These are phyloP conservation scores for Xenopus borealis DNA, from an alignment of 2,113 vertebrate genomes.

Conservation along the genomic window DNA sequence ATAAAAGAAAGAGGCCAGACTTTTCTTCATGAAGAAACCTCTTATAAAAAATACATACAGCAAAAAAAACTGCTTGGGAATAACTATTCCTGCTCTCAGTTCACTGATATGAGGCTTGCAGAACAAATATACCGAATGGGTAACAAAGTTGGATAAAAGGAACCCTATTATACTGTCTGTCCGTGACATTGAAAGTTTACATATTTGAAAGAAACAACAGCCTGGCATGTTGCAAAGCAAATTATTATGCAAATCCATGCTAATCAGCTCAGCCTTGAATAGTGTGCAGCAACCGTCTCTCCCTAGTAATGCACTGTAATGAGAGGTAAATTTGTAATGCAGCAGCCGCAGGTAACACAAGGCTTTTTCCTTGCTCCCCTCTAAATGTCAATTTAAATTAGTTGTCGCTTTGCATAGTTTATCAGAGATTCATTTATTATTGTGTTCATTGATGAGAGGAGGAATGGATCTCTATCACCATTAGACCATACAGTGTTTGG, in stretches of 20 bases:
- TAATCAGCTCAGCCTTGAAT: slow-evolving; percentile 72
- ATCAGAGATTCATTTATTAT: slow-evolving; percentile 68
- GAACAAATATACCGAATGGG: background rate
- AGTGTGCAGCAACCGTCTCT: slow-evolving; percentile 67
- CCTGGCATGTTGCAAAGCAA: slow-evolving; percentile 66
- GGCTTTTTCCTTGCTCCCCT: slow-evolving; percentile 57
- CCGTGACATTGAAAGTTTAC: slow-evolving; percentile 70
- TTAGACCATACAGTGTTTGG: too few relatives aligned
- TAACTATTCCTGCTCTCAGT: background rate
- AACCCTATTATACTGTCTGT: background rate
- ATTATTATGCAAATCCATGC: slow-evolving; percentile 81
- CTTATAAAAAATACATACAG: background rate
- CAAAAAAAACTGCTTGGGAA: background rate
- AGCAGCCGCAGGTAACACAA: slow-evolving; percentile 72
- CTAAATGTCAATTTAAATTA: slow-evolving; percentile 71
- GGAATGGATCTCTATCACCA: background rate
- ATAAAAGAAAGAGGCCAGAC: background rate
- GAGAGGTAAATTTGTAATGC: slow-evolving; percentile 80
- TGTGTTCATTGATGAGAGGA: slow-evolving; percentile 32
- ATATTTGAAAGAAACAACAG: slow-evolving; percentile 67
- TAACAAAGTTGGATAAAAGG: background rate
- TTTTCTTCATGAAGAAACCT: background rate
- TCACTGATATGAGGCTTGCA: background rate
- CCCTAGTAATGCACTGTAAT: slow-evolving; percentile 72
- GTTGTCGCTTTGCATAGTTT: slow-evolving; percentile 65